Base-by-base conservation (phyloP, 2,113 vertebrate species). In the Oncorhynchus keta region DNA sequence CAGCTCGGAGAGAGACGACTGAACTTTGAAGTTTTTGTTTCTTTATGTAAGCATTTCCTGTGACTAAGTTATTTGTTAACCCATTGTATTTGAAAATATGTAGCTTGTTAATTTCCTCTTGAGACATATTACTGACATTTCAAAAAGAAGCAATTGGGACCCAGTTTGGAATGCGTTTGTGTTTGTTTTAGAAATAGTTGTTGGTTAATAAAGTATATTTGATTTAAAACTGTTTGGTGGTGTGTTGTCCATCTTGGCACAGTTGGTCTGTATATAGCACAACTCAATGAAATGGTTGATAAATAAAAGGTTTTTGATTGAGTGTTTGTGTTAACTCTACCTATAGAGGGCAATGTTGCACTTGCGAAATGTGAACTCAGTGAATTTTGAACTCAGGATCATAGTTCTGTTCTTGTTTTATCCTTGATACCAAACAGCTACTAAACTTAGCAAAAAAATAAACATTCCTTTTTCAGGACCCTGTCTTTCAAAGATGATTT, bases 1-100 rank as follows among this genome's bases (percentile, higher is more conserved):
- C 83, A 96, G 94, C 87, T 93, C 94, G 86, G 93, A 95, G 85
- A 93, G 93, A 93, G 92, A 94, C 84, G 93, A 95, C 92, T 96
- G 92, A 93, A 90, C 75, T n/a, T 66, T 39, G 5, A 20, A 45
- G 16, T 20, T 4, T 72, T 71, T 72, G n/a, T 77, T 71, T 64
- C 61, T 76, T 51, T 68, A n/a, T 55, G 11, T 32, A 8, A 65
- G 20, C 13, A 7, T 67, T 4, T 14, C 30, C 3, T 20, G 30
- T 67, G 14, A 67, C 14, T 30, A 32, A 28, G 65, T 67, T 45
- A 1, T 30, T 67, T 67, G 65, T 30, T 3, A 32, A 16, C 7
- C 12, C 26, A 67, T 67, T 67, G 24, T 67, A 18, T 65, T 66
- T 24, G 26, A 66, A 66, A 8, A 28, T 9, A 55, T 55, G 3